Conservation (phyloP, 2,888 invertebrate genomes). For the Parelbella ahira region DNA sequence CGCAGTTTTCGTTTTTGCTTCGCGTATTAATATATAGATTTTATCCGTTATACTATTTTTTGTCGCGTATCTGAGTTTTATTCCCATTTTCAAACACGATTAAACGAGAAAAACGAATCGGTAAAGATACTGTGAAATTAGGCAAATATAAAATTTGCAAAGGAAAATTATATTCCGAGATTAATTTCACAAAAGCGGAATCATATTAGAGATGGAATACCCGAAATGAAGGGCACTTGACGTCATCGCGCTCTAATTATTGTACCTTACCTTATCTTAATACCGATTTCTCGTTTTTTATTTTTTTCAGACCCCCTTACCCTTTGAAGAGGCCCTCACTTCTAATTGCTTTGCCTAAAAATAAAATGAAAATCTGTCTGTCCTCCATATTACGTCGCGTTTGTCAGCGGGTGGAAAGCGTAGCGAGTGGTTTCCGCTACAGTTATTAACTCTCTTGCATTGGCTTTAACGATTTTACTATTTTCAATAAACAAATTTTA, state of each 20-base stretch:
- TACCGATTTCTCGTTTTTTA: slow-evolving; percentile 54
- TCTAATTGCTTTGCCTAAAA: slow-evolving; percentile 74
- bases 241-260: slow-evolving; percentile 42
- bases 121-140: neutral
- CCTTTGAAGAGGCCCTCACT: slow-evolving; percentile 60
- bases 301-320: slow-evolving; percentile 52
- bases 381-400: slow-evolving; percentile 34
- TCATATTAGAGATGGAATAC: slow-evolving; percentile 25
- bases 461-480: no score
- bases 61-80: no score
- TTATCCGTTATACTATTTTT: no score
- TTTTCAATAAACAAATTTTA: no score
- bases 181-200: slow-evolving; percentile 7
- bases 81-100: no score
- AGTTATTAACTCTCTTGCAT: no score
- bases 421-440: no score
- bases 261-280: slow-evolving; percentile 53
- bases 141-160: slow-evolving; percentile 5
- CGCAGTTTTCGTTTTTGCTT: no score
- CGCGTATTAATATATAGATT: no score
- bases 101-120: neutral
- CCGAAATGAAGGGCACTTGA: slow-evolving; percentile 18
- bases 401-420: slow-evolving; percentile 36
- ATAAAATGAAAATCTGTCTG: slow-evolving; percentile 64
- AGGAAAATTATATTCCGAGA: slow-evolving; percentile 15